Evolutionary conservation across 2,113 vertebrate species (phyloP).

Genomic region (Urocolius indicus): DNA sequence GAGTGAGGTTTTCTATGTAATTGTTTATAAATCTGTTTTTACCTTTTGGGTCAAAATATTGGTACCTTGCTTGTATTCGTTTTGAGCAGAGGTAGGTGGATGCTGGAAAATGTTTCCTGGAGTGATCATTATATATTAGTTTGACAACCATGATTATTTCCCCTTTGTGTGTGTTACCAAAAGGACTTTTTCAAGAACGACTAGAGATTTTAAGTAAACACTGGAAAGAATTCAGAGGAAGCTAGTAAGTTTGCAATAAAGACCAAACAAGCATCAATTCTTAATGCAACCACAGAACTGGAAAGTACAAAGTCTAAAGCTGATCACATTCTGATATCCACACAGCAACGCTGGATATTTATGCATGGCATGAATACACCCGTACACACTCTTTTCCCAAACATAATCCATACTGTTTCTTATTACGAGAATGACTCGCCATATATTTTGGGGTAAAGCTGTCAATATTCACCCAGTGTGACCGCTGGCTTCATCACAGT

Average conservation of each 20-base stretch:
- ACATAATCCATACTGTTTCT: not conserved
- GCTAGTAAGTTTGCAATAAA: not conserved
- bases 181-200: conserved; percentile 13
- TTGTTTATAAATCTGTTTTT: not conserved
- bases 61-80: conserved; percentile 10
- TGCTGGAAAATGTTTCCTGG: conserved; percentile 25
- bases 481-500: not conserved
- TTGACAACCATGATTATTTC: conserved; percentile 26
- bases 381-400: not conserved
- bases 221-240: not conserved
- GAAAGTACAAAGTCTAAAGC: not conserved
- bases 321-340: not conserved
- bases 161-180: not conserved
- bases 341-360: not conserved
- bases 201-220: conserved; percentile 8
- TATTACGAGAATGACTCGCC: not conserved
- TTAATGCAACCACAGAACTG: accelerated
- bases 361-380: not conserved
- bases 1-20: not conserved
- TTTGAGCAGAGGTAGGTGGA: conserved; percentile 36
- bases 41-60: conserved; percentile 45
- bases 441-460: not conserved
- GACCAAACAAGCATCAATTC: not conserved
- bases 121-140: conserved; percentile 24
- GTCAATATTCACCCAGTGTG: not conserved